Conservation (phyloP, 2,113 vertebrate genomes). For the Phocoena sinus region DNA sequence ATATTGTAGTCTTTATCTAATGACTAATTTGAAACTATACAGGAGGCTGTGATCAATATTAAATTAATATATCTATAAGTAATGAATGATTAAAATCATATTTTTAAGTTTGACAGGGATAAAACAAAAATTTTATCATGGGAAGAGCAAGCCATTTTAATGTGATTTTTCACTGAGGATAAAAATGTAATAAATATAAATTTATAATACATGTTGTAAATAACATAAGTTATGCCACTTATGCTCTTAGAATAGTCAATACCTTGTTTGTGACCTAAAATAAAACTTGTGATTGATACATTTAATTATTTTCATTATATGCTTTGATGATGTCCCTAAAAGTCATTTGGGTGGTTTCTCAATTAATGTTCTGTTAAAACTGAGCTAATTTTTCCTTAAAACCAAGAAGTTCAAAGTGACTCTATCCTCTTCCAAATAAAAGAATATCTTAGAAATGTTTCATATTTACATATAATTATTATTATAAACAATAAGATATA, state of each 20-base stretch:
- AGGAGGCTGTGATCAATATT: not conserved
- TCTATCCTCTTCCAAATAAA: not conserved
- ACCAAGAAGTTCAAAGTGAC: not conserved
- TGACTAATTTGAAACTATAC: not conserved
- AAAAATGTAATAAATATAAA: not conserved
- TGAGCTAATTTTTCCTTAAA: not conserved
- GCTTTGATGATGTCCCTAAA: not conserved
- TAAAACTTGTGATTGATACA: not conserved
- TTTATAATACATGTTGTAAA: not conserved
- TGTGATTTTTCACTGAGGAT: not conserved
- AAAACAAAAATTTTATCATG: not conserved
- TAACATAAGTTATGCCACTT: not conserved
- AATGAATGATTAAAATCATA: not conserved
- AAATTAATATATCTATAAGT: not conserved
- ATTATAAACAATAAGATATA: not conserved
- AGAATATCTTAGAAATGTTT: not conserved
- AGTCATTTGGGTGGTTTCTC: not conserved
- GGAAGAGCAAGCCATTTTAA: not conserved
- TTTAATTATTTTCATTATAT: not conserved
- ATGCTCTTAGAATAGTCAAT: not conserved
- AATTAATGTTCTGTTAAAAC: not conserved
- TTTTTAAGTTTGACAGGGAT: not conserved
- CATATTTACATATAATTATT: not conserved
- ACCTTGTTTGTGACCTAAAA: not conserved
- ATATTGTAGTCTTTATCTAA: accelerated